Conservation (phyloP, 64 coral and sea anemone species). For the Stichodactyla helianthus region DNA sequence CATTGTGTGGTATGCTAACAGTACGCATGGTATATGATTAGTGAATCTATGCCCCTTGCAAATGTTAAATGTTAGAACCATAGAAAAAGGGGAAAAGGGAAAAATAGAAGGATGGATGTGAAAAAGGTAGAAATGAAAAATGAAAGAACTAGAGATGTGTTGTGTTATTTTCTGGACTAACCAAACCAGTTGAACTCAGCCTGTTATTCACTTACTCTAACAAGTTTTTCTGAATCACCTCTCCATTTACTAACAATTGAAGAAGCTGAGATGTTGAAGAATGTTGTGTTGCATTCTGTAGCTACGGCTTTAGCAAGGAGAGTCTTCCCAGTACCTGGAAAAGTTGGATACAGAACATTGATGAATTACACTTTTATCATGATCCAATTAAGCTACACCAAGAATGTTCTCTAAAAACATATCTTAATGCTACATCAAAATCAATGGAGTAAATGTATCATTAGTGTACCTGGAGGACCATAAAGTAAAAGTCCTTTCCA, state of each 20-base stretch:
- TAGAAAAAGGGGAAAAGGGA: not conserved
- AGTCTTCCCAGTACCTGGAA: constrained; percentile 89
- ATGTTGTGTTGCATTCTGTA: constrained; percentile 97
- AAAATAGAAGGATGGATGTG: not conserved
- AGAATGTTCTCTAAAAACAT: too few species aligned
- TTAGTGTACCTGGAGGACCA: constrained; percentile 72
- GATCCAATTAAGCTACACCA: too few species aligned
- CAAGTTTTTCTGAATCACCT: constrained; percentile 98
- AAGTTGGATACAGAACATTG: not conserved
- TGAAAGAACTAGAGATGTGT: not conserved
- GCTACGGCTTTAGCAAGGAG: constrained; percentile 94
- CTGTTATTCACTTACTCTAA: constrained; percentile 46
- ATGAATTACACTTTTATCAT: too few species aligned
- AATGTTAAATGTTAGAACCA: not conserved
- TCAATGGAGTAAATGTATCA: not conserved
- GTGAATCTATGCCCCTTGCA: too few species aligned
- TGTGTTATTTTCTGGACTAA: not conserved
- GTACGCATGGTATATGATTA: too few species aligned
- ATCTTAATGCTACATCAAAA: too few species aligned
- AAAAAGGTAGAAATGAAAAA: not conserved
- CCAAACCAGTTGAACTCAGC: not conserved
- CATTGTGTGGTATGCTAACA: not conserved
- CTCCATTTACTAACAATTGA: constrained; percentile 99
- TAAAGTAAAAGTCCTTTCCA: constrained; percentile 94
- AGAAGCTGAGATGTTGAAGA: constrained; percentile 97